Base-by-base conservation (phyloP, 2,888 invertebrate genomes). In the Norana najaformis region DNA sequence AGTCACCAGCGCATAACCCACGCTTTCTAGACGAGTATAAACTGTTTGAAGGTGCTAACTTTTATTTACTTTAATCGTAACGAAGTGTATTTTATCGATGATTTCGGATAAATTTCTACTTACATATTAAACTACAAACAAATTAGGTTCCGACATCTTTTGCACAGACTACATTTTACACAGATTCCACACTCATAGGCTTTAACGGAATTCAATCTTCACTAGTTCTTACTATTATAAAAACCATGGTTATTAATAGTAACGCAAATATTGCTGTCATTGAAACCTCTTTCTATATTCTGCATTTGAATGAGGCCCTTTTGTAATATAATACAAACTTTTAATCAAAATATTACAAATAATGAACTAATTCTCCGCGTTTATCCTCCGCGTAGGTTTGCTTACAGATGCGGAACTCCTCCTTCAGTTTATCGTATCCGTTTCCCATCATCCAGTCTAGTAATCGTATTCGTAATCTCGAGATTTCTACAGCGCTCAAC, bases 31-130 rank as follows among this genome's bases (percentile, higher is more conserved):
- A 69, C 30, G 69, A 30, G n/a, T 69, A 69, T 69, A n/a, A n/a
- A 69, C 69, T 69, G 30, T 69, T n/a, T 69, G 30, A n/a, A 69
- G 4, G 69, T 69, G n/a, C 69, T n/a, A 30, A 69, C 69, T 69
- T 69, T 69, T 69, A 69, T 69, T 69, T 69, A 69, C 69, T 69
- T 69, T n/a, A n/a, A 69, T 69, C 69, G n/a, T n/a, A 69, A 69
- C 11, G 30, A 69, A 69, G 13, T 69, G 69, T 30, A 69, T n/a
- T 69, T 69, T 69, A n/a, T 69, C 69, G 69, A 69, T 69, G n/a
- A 69, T 69, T 69, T 69, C n/a, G 11, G 69, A 69, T 69, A 69
- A 69, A 69, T n/a, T 69, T 69, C 69, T 69, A 69, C 69, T 69
- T 69, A 69, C 69, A 69, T 69, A 69, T 69, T 69, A 69, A 30